Evolutionary conservation across 37 sponge, comb jelly and placozoan genomes (phyloP), one percentile per base, ranked within the genome.

Genomic region (Theonella swinhoei): DNA sequence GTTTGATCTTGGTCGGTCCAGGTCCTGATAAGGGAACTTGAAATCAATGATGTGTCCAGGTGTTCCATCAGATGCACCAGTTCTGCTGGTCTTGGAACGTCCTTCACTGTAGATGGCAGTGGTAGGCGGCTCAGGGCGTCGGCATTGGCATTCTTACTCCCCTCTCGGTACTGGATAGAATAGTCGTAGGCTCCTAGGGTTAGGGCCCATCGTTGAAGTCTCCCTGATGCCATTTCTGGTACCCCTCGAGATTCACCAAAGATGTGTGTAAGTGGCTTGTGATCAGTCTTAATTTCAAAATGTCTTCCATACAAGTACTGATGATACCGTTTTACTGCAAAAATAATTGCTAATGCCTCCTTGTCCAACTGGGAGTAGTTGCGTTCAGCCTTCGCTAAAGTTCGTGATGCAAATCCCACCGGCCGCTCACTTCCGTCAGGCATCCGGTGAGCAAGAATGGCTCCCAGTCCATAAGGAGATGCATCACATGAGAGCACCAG

Each of bases 401-500:
- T 41, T 37, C 88, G 43, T 4, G 81, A 80, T 22, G 77, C 80
- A 80, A 39, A 90, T 11, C 39, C 64, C 22, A 85, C 68, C 5
- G 88, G 77, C 14, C 65, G 62, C 31, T 79, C 79, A 26, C 71
- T 38, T 33, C 76, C 76, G 37, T 88, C 75, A 29, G 32, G 29
- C 8, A 66, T 39, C 14, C 3, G 87, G 80, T 24, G 87, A 74
- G n/a, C n/a, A n/a, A n/a, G n/a, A n/a, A n/a, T n/a, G n/a, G n/a
- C n/a, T n/a, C n/a, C n/a, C n/a, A n/a, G n/a, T n/a, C n/a, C n/a
- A n/a, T n/a, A n/a, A n/a, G n/a, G n/a, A n/a, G n/a, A n/a, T n/a
- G n/a, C n/a, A 75, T 88, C 82, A 33, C 82, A 88, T n/a, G 82
- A 43, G 36, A 88, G 29, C 20, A 82, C 61, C 25, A 88, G 59